Evolutionary conservation across 2,888 invertebrate genomes (phyloP).

Genomic region (Melipona bicolor): DNA sequence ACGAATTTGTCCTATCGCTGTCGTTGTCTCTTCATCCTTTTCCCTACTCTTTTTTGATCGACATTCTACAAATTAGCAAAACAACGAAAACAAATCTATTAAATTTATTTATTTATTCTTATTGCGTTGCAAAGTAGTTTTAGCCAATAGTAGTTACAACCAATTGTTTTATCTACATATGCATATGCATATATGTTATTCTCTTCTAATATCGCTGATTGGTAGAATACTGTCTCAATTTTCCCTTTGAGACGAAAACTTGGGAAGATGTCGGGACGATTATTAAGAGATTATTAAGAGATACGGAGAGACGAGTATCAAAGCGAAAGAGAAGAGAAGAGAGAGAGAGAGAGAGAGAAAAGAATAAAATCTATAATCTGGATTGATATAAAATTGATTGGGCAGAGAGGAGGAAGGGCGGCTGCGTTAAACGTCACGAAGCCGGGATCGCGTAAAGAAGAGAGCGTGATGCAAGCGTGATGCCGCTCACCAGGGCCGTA

Average conservation of each 20-base stretch:
- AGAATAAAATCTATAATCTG: constrained; percentile 46
- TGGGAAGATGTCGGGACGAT: background rate
- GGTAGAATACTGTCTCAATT: background rate
- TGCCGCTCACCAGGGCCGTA: constrained; percentile 59
- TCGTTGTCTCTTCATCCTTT: constrained; percentile 14
- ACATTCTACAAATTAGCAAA: too few species aligned
- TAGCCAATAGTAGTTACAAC: too few species aligned
- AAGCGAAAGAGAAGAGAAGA: background rate
- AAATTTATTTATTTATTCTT: too few species aligned
- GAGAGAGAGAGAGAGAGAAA: background rate
- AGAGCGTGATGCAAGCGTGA: constrained; percentile 48
- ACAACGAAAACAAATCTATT: too few species aligned
- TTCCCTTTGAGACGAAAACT: background rate
- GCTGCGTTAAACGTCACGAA: constrained; percentile 37
- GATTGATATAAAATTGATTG: constrained; percentile 38
- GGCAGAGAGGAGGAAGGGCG: constrained; percentile 21
- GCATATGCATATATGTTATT: too few species aligned
- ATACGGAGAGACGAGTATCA: background rate
- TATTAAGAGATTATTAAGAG: too few species aligned
- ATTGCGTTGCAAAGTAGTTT: too few species aligned
- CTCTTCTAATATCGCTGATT: background rate
- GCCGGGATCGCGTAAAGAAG: constrained; percentile 25
- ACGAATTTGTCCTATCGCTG: constrained; percentile 39
- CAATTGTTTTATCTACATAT: too few species aligned
- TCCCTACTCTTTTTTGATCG: background rate